Base-by-base conservation (phyloP, 2,888 invertebrate genomes). In the Drosophila hamatofila region DNA sequence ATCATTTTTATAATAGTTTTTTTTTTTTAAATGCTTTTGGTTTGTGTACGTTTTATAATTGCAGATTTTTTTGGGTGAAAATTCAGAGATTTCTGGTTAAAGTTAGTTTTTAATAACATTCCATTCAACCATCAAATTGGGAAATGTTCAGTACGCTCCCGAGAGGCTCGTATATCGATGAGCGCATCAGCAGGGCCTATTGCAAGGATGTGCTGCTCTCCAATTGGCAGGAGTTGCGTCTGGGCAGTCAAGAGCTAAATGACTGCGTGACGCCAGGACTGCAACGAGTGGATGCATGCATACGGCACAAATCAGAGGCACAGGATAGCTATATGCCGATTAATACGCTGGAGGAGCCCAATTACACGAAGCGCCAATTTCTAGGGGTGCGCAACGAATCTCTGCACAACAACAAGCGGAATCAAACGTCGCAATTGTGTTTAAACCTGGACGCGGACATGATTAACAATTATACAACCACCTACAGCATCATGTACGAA, bases 161-260 rank as follows among this genome's bases (percentile, higher is more conserved):
- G 39, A 52, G 80, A 0, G 76, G 70, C 9, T 80, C 77, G 7
- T 80, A 49, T 49, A 16, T 71, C 8, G 58, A 80, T 30, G 74
- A 71, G 33, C 70, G 39, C 6, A 64, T 63, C 3, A 44, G 54
- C 46, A 57, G 18, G 8, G 5, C 14, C 4, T 80, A 70, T 14
- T 14, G 78, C 52, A 69, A 70, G 49, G 75, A 80, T 18, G 80
- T 80, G 55, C 67, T 80, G 9, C 35, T 80, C 7, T 14, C 72
- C 18, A 58, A 75, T 39, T 80, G 80, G 80, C 59, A 55, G 23
- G 75, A 80, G 14, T 35, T 42, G 8, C 80, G 80, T 1, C 25
- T 16, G 18, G 59, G 58, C 30, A 55, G 41, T 33, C 44, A 37
- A 0, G 58, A 62, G 23, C 7, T 18, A 2, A 61, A 55, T 35